These are phyloP conservation scores for Megamerina dolium DNA, from an alignment of 2,888 invertebrate species.

Conservation along the genomic window DNA sequence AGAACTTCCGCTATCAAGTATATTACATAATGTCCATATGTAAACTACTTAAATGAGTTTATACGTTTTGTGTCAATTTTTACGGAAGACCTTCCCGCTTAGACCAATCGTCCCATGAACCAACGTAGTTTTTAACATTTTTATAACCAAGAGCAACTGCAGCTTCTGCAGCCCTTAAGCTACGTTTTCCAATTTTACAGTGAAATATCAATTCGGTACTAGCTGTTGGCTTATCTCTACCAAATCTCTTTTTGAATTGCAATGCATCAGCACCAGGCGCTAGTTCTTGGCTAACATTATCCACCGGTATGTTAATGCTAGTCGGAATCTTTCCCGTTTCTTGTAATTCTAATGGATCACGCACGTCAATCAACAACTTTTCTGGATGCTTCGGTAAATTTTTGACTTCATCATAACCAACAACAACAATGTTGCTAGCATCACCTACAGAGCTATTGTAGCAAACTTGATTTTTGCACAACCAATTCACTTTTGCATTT, in stretches of 20 bases:
- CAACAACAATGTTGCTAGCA: too few relatives aligned
- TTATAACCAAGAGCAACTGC: conserved; percentile 37
- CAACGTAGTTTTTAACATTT: conserved; percentile 40
- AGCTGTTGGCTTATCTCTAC: conserved; percentile 55
- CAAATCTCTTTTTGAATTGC: conserved; percentile 56
- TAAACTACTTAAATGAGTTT: too few relatives aligned
- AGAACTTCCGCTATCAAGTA: too few relatives aligned
- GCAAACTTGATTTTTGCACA: too few relatives aligned
- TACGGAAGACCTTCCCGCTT: conserved; percentile 38
- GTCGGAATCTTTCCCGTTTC: conserved; percentile 67
- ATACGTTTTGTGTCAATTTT: too few relatives aligned
- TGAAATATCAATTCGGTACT: conserved; percentile 60
- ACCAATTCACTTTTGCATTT: too few relatives aligned
- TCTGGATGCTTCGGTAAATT: conserved; percentile 49
- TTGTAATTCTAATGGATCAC: conserved; percentile 65
- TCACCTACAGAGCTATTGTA: too few relatives aligned
- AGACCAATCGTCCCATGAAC: conserved; percentile 46
- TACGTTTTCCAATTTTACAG: conserved; percentile 62
- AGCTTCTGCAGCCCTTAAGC: conserved; percentile 57
- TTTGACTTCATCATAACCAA: conserved; percentile 47
- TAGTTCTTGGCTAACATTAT: conserved; percentile 28
- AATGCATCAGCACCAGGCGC: conserved; percentile 28
- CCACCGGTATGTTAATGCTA: conserved; percentile 71
- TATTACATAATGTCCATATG: too few relatives aligned
- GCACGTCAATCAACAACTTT: conserved; percentile 66